Evolutionary conservation across 2,797 vertebrate genomes (phyloP).

Genomic region (Pantherophis alleghaniensis): DNA sequence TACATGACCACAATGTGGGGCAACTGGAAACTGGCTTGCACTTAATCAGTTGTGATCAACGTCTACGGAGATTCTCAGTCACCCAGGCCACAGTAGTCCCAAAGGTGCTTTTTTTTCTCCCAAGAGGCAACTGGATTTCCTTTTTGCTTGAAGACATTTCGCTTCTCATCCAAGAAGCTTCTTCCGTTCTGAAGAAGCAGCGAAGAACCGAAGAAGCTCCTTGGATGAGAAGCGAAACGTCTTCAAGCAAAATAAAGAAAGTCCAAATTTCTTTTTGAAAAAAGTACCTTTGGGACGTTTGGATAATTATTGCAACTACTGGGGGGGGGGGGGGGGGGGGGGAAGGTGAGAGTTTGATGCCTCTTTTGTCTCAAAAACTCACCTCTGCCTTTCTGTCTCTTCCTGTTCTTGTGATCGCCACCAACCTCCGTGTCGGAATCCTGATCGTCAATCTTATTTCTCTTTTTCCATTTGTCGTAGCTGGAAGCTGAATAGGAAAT

Average conservation of each 20-base stretch:
- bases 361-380: constrained; percentile 31
- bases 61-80: background rate
- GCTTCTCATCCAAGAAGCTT: background rate
- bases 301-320: background rate
- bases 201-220: background rate
- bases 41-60: background rate
- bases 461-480: constrained; percentile 98
- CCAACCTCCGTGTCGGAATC: constrained; percentile 67
- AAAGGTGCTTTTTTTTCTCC: no score
- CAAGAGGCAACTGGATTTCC: no score
- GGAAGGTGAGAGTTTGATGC: background rate
- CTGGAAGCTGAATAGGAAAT: constrained; percentile 69
- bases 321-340: no score
- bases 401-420: constrained; percentile 64
- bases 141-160: background rate
- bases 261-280: background rate
- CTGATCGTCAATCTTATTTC: constrained; percentile 86
- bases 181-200: background rate
- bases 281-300: background rate
- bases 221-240: background rate
- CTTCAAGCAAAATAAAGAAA: background rate
- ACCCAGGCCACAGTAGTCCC: no score
- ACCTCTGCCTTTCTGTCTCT: constrained; percentile 49
- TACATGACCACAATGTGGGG: background rate
- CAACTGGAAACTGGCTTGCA: background rate